phyloP scores from a whole-genome alignment of 2,888 invertebrate species.

The Crematogaster levior region DNA sequence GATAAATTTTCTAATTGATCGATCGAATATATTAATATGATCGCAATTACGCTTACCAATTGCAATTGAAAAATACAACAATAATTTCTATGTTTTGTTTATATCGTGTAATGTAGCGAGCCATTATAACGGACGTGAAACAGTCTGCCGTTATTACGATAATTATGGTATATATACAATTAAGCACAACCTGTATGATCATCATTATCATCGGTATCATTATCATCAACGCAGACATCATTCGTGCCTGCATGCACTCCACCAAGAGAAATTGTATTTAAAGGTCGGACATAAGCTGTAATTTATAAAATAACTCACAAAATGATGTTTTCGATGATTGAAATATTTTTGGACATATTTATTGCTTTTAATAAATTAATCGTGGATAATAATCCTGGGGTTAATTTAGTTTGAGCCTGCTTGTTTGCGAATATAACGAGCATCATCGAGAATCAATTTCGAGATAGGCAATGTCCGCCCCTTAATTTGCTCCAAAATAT shows the following conservation, averaged over 20 bases:
- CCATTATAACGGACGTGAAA: slow-evolving; percentile 44
- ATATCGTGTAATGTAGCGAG: slow-evolving; percentile 36
- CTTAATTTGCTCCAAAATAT: slow-evolving; percentile 27
- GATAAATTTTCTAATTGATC: slow-evolving; percentile 11
- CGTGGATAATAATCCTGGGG: slow-evolving; percentile 65
- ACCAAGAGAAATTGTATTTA: slow-evolving; percentile 63
- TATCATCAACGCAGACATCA: slow-evolving; percentile 51
- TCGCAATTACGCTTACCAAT: neutral
- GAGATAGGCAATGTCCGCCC: neutral
- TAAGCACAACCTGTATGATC: slow-evolving; percentile 63
- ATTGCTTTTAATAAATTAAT: slow-evolving; percentile 72
- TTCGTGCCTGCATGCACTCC: slow-evolving; percentile 45
- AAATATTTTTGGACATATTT: slow-evolving; percentile 67
- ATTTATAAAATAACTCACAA: slow-evolving; percentile 72
- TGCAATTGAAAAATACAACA: slow-evolving; percentile 21
- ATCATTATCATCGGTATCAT: slow-evolving; percentile 63
- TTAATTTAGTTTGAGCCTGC: slow-evolving; percentile 61
- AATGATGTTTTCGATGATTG: slow-evolving; percentile 68
- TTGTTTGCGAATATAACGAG: slow-evolving; percentile 34
- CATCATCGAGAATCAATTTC: slow-evolving; percentile 27
- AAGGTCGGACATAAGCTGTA: slow-evolving; percentile 60
- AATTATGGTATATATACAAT: slow-evolving; percentile 58
- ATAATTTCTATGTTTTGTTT: neutral
- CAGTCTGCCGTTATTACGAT: slow-evolving; percentile 65
- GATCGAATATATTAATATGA: neutral